These are phyloP conservation scores for Phocides pigmalion DNA, from an alignment of 1,140 invertebrate species.

Conservation along the genomic window DNA sequence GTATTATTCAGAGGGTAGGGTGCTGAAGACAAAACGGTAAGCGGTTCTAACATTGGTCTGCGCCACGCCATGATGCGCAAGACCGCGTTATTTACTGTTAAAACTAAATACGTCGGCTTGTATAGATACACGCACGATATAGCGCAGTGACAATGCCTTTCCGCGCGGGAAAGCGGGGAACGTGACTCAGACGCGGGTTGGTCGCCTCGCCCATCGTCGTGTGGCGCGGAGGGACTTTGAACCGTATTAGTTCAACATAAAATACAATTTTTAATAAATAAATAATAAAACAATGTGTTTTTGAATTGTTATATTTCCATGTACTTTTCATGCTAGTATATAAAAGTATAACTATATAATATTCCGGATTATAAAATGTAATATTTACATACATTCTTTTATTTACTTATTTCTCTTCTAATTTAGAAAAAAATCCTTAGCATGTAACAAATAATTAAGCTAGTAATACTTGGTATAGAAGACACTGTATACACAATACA, in stretches of 20 bases:
- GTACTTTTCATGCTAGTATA: slow-evolving; percentile 35
- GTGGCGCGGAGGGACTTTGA: too few relatives aligned
- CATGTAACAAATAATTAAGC: not conserved
- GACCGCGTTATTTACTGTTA: too few relatives aligned
- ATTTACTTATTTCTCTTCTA: slow-evolving; percentile 8
- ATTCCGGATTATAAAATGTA: slow-evolving; percentile 29
- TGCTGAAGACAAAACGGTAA: slow-evolving; percentile 4
- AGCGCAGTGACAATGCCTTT: too few relatives aligned
- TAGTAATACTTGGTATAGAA: slow-evolving; percentile 10
- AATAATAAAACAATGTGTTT: slow-evolving; percentile 20
- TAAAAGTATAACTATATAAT: slow-evolving; percentile 36
- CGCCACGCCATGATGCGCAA: too few relatives aligned
- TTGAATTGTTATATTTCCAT: slow-evolving; percentile 23
- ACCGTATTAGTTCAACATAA: not conserved
- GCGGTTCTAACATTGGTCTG: too few relatives aligned
- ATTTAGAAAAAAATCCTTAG: slow-evolving; percentile 10
- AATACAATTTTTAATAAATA: slow-evolving; percentile 17
- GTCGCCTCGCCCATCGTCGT: too few relatives aligned
- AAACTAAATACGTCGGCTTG: too few relatives aligned
- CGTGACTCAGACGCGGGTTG: too few relatives aligned
- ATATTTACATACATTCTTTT: slow-evolving; percentile 30
- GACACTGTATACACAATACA: too few relatives aligned
- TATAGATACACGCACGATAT: too few relatives aligned
- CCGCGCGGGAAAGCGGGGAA: too few relatives aligned
- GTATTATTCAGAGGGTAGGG: slow-evolving; percentile 13